Evolutionary conservation across 2,888 invertebrate species (phyloP).

Genomic region (Tachystola acroxantha): DNA sequence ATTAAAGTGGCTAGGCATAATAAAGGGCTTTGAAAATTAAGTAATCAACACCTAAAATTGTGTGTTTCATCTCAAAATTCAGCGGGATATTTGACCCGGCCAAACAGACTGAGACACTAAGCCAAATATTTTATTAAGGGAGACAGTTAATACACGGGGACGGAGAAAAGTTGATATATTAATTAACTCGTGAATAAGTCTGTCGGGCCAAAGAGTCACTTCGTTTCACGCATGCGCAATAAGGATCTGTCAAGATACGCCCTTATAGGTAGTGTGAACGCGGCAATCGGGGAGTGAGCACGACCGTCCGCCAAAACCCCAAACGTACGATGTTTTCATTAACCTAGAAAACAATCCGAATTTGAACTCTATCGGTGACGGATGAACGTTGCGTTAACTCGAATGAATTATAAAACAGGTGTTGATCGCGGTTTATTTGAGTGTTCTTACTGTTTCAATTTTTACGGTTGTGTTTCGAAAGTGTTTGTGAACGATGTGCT

Average conservation of each 20-base stretch:
- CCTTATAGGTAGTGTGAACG: conserved; percentile 60
- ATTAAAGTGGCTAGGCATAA: no score
- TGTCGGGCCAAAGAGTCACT: conserved; percentile 69
- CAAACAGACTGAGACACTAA: conserved; percentile 26
- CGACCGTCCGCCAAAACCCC: conserved; percentile 27
- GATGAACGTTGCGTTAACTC: conserved; percentile 42
- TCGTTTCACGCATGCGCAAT: conserved; percentile 66
- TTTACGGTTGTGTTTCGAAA: conserved; percentile 34
- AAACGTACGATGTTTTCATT: conserved; percentile 36
- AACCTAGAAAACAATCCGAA: conserved; percentile 34
- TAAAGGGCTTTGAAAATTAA: conserved; percentile 26
- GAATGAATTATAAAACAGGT: conserved; percentile 32
- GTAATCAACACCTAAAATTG: conserved; percentile 33
- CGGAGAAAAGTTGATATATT: conserved; percentile 74
- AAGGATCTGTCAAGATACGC: conserved; percentile 49
- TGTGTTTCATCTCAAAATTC: conserved; percentile 2
- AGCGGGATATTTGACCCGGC: conserved; percentile 11
- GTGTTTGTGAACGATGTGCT: conserved; percentile 55
- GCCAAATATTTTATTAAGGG: conserved; percentile 65
- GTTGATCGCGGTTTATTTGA: conserved; percentile 18
- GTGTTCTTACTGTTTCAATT: conserved; percentile 25
- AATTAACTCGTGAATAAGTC: conserved; percentile 75
- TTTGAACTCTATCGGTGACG: conserved; percentile 37
- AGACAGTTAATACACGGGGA: conserved; percentile 62
- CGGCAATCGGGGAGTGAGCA: conserved; percentile 42